phyloP scores from a whole-genome alignment of 2,113 vertebrate species.

The Chionomys nivalis region DNA sequence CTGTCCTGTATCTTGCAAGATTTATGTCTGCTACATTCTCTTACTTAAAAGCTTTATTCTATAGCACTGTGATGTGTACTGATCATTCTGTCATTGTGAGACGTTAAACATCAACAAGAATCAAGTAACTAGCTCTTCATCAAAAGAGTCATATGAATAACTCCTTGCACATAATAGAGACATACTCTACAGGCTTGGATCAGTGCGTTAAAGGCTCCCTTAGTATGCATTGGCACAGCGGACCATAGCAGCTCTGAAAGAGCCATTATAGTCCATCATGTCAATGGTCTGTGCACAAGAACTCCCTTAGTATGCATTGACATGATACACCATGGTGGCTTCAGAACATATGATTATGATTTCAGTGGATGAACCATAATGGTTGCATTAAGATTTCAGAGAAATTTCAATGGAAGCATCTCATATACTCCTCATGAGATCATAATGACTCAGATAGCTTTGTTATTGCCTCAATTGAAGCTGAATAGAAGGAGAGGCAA shows the following conservation, averaged over 20 bases:
- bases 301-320: constrained; percentile 81
- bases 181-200: constrained; percentile 72
- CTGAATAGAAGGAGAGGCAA: background rate
- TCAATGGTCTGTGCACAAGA: constrained; percentile 80
- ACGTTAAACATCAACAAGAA: constrained; percentile 77
- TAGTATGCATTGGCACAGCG: constrained; percentile 75
- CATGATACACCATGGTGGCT: constrained; percentile 66
- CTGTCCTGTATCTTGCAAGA: background rate
- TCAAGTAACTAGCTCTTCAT: constrained; percentile 76
- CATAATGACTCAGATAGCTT: constrained; percentile 70
- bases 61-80: constrained; percentile 57
- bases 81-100: constrained; percentile 70
- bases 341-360: constrained; percentile 72
- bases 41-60: constrained; percentile 71
- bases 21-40: constrained; percentile 32
- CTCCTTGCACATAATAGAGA: constrained; percentile 59
- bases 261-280: constrained; percentile 76
- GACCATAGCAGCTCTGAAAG: constrained; percentile 80
- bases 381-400: constrained; percentile 77
- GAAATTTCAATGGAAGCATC: constrained; percentile 78
- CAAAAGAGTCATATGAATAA: constrained; percentile 77
- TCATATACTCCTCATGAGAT: constrained; percentile 73
- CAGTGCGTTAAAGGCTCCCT: constrained; percentile 82
- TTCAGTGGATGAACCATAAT: constrained; percentile 77
- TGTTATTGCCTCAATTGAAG: constrained; percentile 62